Conservation (phyloP, 2,888 invertebrate genomes). For the Watsonalla binaria region DNA sequence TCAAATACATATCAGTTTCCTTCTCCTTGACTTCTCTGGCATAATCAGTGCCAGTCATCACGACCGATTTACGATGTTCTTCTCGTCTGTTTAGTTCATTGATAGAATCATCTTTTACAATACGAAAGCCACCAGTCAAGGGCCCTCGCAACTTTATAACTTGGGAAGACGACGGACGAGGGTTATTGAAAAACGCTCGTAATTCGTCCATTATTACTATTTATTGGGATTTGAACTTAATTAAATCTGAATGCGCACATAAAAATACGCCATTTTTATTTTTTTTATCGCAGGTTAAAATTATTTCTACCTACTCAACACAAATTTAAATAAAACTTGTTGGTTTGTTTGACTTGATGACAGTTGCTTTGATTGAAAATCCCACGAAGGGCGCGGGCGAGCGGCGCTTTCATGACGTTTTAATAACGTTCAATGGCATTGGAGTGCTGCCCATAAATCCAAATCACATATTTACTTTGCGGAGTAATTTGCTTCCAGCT, state of each 20-base stretch:
- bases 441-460: too few species aligned
- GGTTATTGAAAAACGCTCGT: constrained; percentile 52
- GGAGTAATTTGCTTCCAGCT: too few species aligned
- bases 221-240: background rate
- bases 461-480: too few species aligned
- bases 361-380: too few species aligned
- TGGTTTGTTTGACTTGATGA: too few species aligned
- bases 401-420: too few species aligned
- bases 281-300: too few species aligned
- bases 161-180: constrained; percentile 44
- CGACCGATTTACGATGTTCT: constrained; percentile 51
- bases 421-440: too few species aligned
- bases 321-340: too few species aligned
- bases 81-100: constrained; percentile 45
- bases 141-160: constrained; percentile 49
- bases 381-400: too few species aligned
- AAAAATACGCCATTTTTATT: too few species aligned
- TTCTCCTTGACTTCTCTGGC: constrained; percentile 47
- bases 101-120: constrained; percentile 46
- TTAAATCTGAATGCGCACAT: background rate
- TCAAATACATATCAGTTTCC: constrained; percentile 51
- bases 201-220: constrained; percentile 56
- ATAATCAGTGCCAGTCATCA: constrained; percentile 53
- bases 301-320: too few species aligned
- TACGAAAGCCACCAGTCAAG: constrained; percentile 51